Evolutionary conservation across 1,140 invertebrate species (phyloP).

Genomic region (Triops cancriformis): DNA sequence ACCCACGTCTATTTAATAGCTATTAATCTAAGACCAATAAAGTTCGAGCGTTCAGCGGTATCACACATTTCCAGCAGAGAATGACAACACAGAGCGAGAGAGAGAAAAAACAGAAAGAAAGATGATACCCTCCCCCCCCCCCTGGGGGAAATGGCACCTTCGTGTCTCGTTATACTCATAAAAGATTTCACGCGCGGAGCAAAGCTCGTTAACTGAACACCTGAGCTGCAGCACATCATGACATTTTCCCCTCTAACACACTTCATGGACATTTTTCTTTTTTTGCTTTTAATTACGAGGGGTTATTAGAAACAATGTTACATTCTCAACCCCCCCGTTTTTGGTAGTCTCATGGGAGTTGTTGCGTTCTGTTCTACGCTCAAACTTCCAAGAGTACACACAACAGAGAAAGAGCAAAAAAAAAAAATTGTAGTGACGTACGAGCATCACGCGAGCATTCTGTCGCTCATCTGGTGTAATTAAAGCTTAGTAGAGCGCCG

Average conservation of each 20-base stretch:
- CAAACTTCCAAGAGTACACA: background rate
- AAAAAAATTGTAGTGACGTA: background rate
- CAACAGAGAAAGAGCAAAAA: background rate
- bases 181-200: constrained; percentile 2
- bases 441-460: background rate
- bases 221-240: constrained; percentile 12
- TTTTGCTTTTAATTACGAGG: background rate
- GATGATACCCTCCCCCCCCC: background rate
- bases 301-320: constrained; percentile 7
- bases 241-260: background rate
- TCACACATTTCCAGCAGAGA: background rate
- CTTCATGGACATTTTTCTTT: background rate
- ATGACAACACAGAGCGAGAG: background rate
- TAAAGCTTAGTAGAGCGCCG: background rate
- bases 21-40: background rate
- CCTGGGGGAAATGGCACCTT: background rate
- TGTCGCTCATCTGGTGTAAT: constrained; percentile 1
- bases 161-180: constrained; percentile 5
- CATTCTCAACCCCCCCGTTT: background rate
- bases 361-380: background rate
- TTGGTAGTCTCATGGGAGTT: background rate
- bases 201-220: background rate
- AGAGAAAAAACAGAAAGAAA: background rate
- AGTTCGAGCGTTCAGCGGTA: background rate
- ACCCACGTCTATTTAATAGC: constrained; percentile 10